These are phyloP conservation scores for Paratrypauchen microcephalus DNA, from an alignment of 2,797 vertebrate species.

Conservation along the genomic window DNA sequence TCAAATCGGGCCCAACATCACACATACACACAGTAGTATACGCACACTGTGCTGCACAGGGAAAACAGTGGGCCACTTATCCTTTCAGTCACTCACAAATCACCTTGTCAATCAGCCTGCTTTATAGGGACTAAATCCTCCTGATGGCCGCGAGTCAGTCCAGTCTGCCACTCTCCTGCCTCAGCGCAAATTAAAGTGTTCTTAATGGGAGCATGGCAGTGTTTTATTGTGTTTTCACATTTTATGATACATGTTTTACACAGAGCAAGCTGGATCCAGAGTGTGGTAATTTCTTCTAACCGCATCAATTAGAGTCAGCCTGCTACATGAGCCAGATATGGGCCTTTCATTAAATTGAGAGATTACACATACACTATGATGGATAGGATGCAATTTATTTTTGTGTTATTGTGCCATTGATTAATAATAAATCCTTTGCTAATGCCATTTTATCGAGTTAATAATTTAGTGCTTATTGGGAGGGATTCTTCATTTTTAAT, in stretches of 20 bases:
- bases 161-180: conserved; percentile 61
- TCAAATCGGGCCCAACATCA: conserved; percentile 72
- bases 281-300: conserved; percentile 58
- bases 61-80: conserved; percentile 62
- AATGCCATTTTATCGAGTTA: conserved; percentile 19
- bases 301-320: conserved; percentile 59
- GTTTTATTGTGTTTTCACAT: conserved; percentile 70
- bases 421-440: conserved; percentile 39
- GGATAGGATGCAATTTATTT: conserved; percentile 50
- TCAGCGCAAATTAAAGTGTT: conserved; percentile 60
- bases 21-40: conserved; percentile 27
- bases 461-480: conserved; percentile 24
- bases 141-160: conserved; percentile 55
- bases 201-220: conserved; percentile 61
- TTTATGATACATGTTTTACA: conserved; percentile 70
- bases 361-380: conserved; percentile 43
- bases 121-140: conserved; percentile 66
- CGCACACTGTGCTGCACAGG: conserved; percentile 34
- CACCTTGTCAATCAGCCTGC: conserved; percentile 67
- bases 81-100: conserved; percentile 73
- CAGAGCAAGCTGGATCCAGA: conserved; percentile 40
- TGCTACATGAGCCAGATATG: conserved; percentile 41
- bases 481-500: conserved; percentile 10
- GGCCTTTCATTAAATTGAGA: conserved; percentile 57
- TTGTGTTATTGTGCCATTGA: conserved; percentile 36